Percentiles rank a stretch among this genome's conserved stretches.
Conservation (phyloP, 2,113 vertebrate species). For the Equus przewalskii region DNA sequence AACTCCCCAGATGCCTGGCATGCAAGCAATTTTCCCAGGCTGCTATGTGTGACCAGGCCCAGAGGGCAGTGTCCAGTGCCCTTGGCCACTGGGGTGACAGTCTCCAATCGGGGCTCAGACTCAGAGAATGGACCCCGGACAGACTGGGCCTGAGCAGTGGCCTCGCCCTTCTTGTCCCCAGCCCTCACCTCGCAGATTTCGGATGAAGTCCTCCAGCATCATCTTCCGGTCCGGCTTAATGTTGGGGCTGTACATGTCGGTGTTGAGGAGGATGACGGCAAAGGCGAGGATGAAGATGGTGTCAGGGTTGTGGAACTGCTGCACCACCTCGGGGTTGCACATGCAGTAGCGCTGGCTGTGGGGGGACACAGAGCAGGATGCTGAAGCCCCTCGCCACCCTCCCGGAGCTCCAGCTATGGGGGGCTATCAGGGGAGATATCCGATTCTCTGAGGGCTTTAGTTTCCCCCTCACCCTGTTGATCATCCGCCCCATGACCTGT, state of each 20-base stretch:
- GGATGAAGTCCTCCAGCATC: conserved; percentile 99
- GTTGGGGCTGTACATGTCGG: conserved; percentile 99
- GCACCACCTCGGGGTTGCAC: conserved; percentile 99
- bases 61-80: background rate
- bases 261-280: conserved; percentile 98
- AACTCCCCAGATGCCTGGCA: background rate
- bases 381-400: background rate
- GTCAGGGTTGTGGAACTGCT: conserved; percentile 99
- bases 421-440: fast-evolving
- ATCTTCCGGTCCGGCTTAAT: conserved; percentile 99
- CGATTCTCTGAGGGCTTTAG: background rate
- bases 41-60: background rate
- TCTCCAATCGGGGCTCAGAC: background rate
- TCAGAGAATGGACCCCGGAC: background rate
- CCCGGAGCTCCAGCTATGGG: too few species aligned
- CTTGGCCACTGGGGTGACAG: background rate
- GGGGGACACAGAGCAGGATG: background rate
- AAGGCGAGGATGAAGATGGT: conserved; percentile 99
- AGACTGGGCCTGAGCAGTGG: fast-evolving
- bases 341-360: conserved; percentile 99
- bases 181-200: conserved; percentile 96
- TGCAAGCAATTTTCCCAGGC: background rate
- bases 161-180: fast-evolving
- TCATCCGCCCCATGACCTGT: background rate
- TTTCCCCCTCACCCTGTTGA: too few species aligned